Percentiles rank a stretch among this genome's conserved stretches.
phyloP scores from a whole-genome alignment of 2,888 invertebrate genomes.

The Noctua comes region DNA sequence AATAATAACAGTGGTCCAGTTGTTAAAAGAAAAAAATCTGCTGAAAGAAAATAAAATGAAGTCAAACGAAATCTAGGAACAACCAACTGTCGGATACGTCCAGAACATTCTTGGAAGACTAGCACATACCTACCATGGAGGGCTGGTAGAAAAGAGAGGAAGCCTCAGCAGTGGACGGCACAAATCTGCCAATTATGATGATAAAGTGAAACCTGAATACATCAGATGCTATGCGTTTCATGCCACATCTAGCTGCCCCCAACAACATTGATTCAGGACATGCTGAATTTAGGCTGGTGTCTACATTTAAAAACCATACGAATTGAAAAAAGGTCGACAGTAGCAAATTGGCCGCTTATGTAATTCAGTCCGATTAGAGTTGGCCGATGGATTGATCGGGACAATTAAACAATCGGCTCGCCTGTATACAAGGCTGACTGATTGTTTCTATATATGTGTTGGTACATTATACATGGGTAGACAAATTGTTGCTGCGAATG shows the following conservation, averaged over 20 bases:
- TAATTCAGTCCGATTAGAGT: constrained; percentile 40
- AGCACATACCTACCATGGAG: background rate
- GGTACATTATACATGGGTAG: background rate
- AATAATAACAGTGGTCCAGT: too few species aligned
- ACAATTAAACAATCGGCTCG: constrained; percentile 58
- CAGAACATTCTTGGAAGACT: background rate
- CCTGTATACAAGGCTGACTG: constrained; percentile 29
- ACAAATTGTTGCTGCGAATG: background rate
- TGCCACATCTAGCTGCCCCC: background rate
- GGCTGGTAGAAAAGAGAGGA: background rate
- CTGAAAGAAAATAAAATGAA: background rate
- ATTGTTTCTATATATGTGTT: constrained; percentile 15
- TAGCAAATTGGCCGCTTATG: constrained; percentile 45
- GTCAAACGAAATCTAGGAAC: background rate
- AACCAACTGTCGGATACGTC: background rate
- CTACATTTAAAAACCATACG: constrained; percentile 12
- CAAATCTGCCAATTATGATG: background rate
- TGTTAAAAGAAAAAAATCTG: background rate
- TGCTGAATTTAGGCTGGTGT: background rate
- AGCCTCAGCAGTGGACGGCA: background rate
- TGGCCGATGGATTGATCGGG: constrained; percentile 21
- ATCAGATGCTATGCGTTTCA: background rate
- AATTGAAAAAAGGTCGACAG: background rate
- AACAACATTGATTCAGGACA: background rate
- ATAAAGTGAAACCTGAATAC: background rate